A percentile compares a stretch with the other conserved stretches of the same genome.
Evolutionary conservation across 2,797 vertebrate genomes (phyloP).

Genomic region (Anableps anableps): DNA sequence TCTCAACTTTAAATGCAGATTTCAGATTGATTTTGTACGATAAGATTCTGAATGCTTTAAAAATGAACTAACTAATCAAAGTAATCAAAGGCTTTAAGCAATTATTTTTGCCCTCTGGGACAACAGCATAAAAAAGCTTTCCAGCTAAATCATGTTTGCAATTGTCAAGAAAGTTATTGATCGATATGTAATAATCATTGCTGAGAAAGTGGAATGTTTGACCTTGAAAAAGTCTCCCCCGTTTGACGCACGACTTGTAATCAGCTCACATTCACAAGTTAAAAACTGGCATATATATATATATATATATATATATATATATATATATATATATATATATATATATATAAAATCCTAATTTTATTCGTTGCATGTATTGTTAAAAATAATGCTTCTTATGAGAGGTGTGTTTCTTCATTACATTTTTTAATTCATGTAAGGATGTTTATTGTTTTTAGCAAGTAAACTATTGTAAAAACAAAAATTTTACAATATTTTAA

Average conservation of each 20-base stretch:
- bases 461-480: background rate
- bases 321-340: too few relatives aligned
- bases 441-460: background rate
- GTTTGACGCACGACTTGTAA: background rate
- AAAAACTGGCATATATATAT: background rate
- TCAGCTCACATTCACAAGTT: background rate
- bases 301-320: background rate
- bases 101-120: background rate
- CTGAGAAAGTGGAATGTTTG: background rate
- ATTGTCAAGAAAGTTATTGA: background rate
- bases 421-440: background rate
- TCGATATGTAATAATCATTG: background rate
- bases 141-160: background rate
- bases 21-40: background rate
- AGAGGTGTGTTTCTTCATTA: background rate
- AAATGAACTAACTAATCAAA: background rate
- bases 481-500: background rate
- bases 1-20: background rate
- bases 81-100: background rate
- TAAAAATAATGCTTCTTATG: background rate
- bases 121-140: background rate
- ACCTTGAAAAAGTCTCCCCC: background rate
- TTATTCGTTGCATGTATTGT: background rate
- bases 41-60: background rate
- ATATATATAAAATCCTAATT: background rate